Base-by-base conservation (phyloP, 2,797 vertebrate genomes). In the Myioborus melanocephalus region DNA sequence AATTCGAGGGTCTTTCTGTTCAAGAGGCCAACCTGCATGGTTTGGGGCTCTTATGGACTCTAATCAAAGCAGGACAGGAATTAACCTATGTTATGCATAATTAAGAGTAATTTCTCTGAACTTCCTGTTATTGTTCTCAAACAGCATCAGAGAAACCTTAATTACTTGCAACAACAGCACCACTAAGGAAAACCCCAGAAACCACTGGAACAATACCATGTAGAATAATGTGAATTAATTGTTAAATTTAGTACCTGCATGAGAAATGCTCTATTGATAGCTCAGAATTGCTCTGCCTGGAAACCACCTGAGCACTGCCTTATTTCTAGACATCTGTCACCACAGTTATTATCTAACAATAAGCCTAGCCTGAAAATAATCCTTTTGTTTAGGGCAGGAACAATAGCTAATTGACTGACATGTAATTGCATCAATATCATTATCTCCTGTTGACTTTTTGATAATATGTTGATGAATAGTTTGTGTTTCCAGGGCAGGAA, bases 351-450 rank as follows among this genome's bases (percentile, higher is more conserved):
- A 94, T 85, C 66, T 93, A 80, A 69, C 93, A 95, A 88, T 47
- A 96, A 79, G 72, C 37, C 49, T 70, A 94, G 90, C 87, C 91
- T 83, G 55, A 92, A 94, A 96, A 96, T 93, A 91, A 94, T 91
- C 1, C 1, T 90, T 91, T 37, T 94, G 9, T 88, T 93, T 87
- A 90, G 30, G 76, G 63, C 27, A 93, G 80, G 52, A 94, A 88
- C 70, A 94, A 82, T 82, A 86, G 79, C 79, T 90, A 93, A 93
- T 82, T 89, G 63, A 88, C 80, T 94, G 59, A 79, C 70, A 60
- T 70, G 83, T 82, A 90, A 86, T 60, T 88, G 23, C 91, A 96
- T 84, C 83, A 86, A 55, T 94, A 84, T 49, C 41, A 79, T 93
- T 94, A 91, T 88, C 87, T 91, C 63, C 44, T 95, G 91, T 77